Conservation (phyloP, 2,113 vertebrate genomes). For the Danionella cerebrum region DNA sequence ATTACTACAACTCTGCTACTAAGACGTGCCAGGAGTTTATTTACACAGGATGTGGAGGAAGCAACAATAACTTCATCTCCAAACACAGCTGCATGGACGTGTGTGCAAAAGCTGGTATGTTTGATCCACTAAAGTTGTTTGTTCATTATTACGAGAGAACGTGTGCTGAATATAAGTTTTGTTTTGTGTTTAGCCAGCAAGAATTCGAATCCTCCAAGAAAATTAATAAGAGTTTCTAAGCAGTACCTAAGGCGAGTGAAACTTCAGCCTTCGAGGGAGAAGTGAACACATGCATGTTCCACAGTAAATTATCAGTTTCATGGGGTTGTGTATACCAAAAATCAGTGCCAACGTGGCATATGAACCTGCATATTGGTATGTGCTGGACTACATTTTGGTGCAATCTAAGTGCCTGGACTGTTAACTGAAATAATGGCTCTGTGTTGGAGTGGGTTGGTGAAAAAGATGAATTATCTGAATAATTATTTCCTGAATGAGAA, state of each 20-base stretch:
- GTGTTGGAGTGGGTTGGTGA: too few species aligned
- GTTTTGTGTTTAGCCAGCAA: conserved; percentile 5
- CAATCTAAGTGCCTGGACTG: too few species aligned
- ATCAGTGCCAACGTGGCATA: too few species aligned
- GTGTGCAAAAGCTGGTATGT: conserved; percentile 64
- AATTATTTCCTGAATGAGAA: too few species aligned
- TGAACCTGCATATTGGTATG: too few species aligned
- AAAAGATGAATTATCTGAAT: too few species aligned
- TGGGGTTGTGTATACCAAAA: not conserved
- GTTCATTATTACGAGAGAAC: too few species aligned
- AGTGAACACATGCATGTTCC: not conserved
- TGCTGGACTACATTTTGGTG: too few species aligned
- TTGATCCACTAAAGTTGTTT: not conserved
- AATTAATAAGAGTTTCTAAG: not conserved
- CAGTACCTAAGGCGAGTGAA: not conserved
- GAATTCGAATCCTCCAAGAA: not conserved
- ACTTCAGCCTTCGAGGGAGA: not conserved
- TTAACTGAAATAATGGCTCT: too few species aligned
- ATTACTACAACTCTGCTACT: conserved; percentile 72
- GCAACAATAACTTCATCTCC: conserved; percentile 82
- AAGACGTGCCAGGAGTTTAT: conserved; percentile 74
- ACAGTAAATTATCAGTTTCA: not conserved
- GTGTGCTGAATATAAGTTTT: too few species aligned
- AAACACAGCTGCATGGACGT: conserved; percentile 63
- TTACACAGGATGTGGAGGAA: conserved; percentile 86